Evolutionary conservation across 2,797 vertebrate species (phyloP).

Genomic region (Tinamus major): DNA sequence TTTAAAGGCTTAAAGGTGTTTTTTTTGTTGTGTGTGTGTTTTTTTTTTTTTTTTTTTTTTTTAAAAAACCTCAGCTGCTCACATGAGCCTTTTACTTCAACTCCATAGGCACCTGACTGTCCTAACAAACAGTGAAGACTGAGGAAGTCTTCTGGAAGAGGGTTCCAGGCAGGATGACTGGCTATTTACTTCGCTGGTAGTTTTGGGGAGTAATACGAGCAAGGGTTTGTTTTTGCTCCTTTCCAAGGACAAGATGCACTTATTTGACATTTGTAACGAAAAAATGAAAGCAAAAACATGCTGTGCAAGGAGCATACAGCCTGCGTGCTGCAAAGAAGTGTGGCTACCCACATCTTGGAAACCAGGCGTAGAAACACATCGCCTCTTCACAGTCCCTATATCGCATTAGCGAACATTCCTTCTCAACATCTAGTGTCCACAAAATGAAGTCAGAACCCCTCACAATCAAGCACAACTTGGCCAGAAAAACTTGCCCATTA

Average conservation of each 20-base stretch:
- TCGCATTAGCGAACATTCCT: too few species aligned
- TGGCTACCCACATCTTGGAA: background rate
- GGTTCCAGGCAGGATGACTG: background rate
- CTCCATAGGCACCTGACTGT: background rate
- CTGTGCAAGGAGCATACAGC: background rate
- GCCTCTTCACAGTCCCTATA: too few species aligned
- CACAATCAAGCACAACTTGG: too few species aligned
- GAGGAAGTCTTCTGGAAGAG: background rate
- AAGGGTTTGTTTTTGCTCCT: background rate
- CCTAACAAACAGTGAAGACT: background rate
- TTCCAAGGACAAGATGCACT: fast-evolving
- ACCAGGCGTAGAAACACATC: background rate
- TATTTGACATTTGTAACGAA: background rate
- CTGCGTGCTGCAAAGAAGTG: background rate
- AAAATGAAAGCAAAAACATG: background rate
- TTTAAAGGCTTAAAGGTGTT: background rate
- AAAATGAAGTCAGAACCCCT: too few species aligned
- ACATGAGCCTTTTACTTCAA: background rate
- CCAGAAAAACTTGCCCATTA: too few species aligned
- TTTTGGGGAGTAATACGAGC: background rate
- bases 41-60: too few species aligned
- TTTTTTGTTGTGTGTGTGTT: too few species aligned
- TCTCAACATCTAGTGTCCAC: too few species aligned
- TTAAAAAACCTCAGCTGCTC: background rate
- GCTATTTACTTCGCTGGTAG: background rate